Evolutionary conservation across 2,113 vertebrate species (phyloP), one percentile per base, ranked within the genome.

Genomic region (Malurus cyaneus): DNA sequence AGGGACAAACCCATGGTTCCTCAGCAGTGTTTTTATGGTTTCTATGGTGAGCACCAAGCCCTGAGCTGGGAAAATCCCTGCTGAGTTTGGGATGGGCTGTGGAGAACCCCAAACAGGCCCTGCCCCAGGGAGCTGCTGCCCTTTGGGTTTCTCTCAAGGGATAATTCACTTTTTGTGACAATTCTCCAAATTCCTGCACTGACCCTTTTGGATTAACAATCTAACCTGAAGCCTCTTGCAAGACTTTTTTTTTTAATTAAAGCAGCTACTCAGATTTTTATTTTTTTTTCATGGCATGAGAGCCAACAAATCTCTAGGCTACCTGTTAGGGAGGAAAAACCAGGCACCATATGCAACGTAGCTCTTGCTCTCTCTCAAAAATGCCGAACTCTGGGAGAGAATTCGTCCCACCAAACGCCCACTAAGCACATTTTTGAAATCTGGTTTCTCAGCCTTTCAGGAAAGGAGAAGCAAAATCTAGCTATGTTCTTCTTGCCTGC

Each of bases 391-490:
- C 79, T n/a, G 66, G 94, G 94, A 96, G 87, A 97, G 93, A 97
- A 88, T 96, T 94, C 97, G 46, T 95, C 97, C 96, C 94, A 95
- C 96, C 88, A 84, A 96, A 97, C 97, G 88, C 98, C 98, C 97
- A 98, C 97, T 66, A 91, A 97, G 90, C 92, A 92, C 97, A 97
- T 96, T 97, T 98, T 97, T 97, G 74, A 96, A 95, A 97, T 94
- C 96, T 89, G 74, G 91, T 97, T 97, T 96, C 97, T 93, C 96
- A 96, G 96, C 88, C 97, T 97, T 94, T 96, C 96, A 97, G 96
- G 96, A 96, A 97, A 97, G 95, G 89, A 97, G 95, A 97, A 96
- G 96, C 81, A 91, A 92, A 96, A 89, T 96, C 93, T 93, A 87
- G 86, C 8, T 92, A 56, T 94, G 83, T 94, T 97, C 96, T 95